Conservation (phyloP, 2,797 vertebrate genomes). For the Catharus ustulatus region DNA sequence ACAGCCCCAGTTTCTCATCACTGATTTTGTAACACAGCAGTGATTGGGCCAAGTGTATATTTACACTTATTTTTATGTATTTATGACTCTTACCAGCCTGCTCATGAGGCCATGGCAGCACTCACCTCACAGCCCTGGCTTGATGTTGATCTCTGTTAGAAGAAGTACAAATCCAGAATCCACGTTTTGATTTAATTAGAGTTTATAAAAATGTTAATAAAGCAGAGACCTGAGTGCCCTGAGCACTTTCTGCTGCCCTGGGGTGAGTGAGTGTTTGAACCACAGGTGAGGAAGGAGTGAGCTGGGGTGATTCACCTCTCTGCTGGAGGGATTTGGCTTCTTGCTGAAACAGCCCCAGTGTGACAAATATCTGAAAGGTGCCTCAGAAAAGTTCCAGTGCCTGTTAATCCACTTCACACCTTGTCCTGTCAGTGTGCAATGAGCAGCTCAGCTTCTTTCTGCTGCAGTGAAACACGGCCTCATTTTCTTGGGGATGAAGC, state of each 20-base stretch:
- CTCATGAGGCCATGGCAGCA: rapidly evolving
- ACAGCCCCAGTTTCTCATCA: background rate
- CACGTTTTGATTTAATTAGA: background rate
- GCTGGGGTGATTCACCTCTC: background rate
- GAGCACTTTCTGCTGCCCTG: background rate
- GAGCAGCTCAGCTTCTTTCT: background rate
- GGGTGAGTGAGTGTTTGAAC: background rate
- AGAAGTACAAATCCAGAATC: background rate
- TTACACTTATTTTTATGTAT: background rate
- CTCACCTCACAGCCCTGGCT: background rate
- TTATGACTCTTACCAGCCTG: background rate
- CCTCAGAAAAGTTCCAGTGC: background rate
- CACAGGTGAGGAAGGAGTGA: background rate
- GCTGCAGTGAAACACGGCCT: background rate
- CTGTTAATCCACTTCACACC: background rate
- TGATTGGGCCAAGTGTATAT: background rate
- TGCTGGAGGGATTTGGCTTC: background rate
- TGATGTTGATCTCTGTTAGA: background rate
- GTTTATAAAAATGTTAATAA: background rate
- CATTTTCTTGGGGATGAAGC: background rate
- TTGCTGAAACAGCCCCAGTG: background rate
- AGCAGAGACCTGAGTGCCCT: background rate
- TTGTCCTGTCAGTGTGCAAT: background rate
- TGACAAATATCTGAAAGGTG: background rate
- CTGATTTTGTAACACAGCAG: background rate